Conservation (phyloP, 2,797 vertebrate species). For the Macrochelys suwanniensis region DNA sequence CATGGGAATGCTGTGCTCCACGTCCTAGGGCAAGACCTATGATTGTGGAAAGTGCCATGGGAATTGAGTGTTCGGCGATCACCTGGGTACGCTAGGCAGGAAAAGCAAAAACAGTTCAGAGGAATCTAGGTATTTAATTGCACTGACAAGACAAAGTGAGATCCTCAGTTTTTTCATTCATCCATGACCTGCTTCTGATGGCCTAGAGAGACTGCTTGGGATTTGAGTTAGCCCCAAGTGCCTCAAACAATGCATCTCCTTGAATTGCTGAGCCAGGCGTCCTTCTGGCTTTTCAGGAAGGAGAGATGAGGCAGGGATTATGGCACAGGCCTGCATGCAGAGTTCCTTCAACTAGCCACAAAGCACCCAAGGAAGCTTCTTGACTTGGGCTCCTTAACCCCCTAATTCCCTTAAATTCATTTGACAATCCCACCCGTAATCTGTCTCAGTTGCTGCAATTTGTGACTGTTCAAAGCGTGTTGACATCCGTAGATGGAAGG, state of each 20-base stretch:
- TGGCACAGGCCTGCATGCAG: background rate
- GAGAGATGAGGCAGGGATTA: background rate
- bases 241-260: background rate
- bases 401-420: background rate
- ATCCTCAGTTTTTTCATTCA: background rate
- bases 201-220: background rate
- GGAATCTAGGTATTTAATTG: background rate
- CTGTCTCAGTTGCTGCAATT: background rate
- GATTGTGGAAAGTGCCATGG: background rate
- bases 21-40: rapidly evolving
- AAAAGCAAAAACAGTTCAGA: background rate
- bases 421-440: background rate
- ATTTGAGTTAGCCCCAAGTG: background rate
- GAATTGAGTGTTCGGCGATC: background rate
- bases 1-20: rapidly evolving
- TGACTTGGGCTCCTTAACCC: background rate
- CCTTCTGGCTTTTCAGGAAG: background rate
- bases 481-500: background rate
- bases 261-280: background rate
- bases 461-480: background rate
- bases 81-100: background rate
- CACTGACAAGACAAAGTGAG: background rate
- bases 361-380: background rate
- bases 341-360: background rate
- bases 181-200: background rate